Base-by-base conservation (phyloP, 2,888 invertebrate species). In the Nephrocerus scutellatus region DNA sequence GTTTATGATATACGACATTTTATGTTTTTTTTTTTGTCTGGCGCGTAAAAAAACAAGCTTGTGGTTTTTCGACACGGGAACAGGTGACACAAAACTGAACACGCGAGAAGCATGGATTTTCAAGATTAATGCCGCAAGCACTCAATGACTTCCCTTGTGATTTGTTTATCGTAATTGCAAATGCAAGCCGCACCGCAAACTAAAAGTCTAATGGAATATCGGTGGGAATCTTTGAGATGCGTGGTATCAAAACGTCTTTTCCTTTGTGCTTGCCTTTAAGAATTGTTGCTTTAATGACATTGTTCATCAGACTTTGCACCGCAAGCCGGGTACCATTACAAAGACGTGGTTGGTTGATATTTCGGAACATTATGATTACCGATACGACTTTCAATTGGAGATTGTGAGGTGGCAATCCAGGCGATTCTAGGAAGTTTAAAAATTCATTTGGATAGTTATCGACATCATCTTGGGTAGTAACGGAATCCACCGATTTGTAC, bases 251-350 rank as follows among this genome's bases (percentile, higher is more conserved):
- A 20, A 32, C 32, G 16, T 20, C 19, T 20, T 20, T 22, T 8
- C 30, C 30, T 18, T 30, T 28, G 28, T n/a, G 12, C 12, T 10
- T 28, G 7, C 13, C 28, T 12, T 28, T 28, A 7, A 28, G 12
- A 28, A n/a, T n/a, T n/a, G n/a, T n/a, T n/a, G 51, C 53, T 43
- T 50, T 46, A 21, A 59, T 48, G 19, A 56, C 30, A 36, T 59
- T 55, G 29, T 32, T 39, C 44, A 47, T 50, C 15, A 60, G 38
- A 29, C 50, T 53, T 45, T 51, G 2, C 28, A 28, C 28, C 7
- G 28, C 28, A 12, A 28, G 28, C 13, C 28, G 9, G 6, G 53
- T 56, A 1, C 55, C 54, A 41, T 56, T 58, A 31, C 52, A 54
- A 6, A 57, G 36, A 23, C 35, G 40, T 20, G 49, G 55, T 36